These are phyloP conservation scores for Caiman crocodilus DNA, from an alignment of 2,797 vertebrate genomes.

Conservation along the genomic window DNA sequence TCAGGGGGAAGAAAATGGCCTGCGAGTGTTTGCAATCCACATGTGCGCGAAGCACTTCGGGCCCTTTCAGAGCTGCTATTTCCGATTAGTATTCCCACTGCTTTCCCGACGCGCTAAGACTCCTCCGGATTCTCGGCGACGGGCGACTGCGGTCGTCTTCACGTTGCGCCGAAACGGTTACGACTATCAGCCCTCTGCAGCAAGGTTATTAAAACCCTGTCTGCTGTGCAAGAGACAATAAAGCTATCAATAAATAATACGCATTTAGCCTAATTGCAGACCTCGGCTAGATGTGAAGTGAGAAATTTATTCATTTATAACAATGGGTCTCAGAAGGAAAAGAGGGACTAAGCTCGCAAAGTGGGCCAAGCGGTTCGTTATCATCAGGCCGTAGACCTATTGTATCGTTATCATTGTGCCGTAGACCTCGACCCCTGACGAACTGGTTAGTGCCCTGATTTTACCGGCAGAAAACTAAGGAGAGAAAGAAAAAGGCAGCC, in stretches of 20 bases:
- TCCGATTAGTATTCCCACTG: background rate
- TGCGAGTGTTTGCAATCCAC: background rate
- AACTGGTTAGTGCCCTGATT: too few species aligned
- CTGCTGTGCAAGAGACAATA: background rate
- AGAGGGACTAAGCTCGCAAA: background rate
- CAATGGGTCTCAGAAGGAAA: background rate
- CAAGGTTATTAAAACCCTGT: background rate
- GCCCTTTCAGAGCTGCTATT: background rate
- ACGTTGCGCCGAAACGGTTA: accelerated
- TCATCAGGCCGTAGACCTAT: too few species aligned
- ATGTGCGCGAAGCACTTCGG: background rate
- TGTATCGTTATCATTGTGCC: too few species aligned
- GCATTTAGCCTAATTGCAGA: background rate
- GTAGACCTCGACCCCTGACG: accelerated
- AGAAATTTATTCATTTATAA: background rate
- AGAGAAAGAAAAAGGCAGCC: background rate
- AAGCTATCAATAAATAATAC: background rate
- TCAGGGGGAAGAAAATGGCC: background rate
- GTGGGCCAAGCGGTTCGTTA: accelerated
- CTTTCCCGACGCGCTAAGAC: accelerated
- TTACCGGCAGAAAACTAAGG: background rate
- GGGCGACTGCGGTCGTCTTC: background rate
- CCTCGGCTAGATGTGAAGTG: accelerated
- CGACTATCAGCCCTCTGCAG: background rate
- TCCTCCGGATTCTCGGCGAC: background rate